Base-by-base conservation (phyloP, 2,797 vertebrate species). In the Ctenochaetus hawaiiensis region DNA sequence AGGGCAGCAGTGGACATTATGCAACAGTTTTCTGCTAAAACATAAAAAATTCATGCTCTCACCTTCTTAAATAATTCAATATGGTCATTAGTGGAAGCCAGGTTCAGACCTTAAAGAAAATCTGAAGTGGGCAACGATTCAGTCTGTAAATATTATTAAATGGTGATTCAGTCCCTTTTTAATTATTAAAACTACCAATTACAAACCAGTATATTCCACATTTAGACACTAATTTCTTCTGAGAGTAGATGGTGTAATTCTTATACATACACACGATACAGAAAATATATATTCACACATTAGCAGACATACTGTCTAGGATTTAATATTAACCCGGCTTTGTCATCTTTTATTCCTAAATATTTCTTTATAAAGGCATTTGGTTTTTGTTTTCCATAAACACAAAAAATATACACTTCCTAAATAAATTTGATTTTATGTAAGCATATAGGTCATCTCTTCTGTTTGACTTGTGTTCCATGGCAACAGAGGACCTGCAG, bases 1-100 rank as follows among this genome's bases (percentile, higher is more conserved):
- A 62, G 34, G 22, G 39, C 48, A 75, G 65, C 41, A 60, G n/a
- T 73, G 58, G 68, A 84, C 45, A 75, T 87, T 70, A 75, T 70
- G 53, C 52, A 87, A 83, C 57, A 64, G 17, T 52, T 63, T 64
- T 78, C n/a, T 43, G 44, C 67, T 57, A 52, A 34, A 52, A 58
- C 72, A 18, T 83, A 4, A 83, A 90, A 88, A 53, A 91, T 75
- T 79, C 1, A 87, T 77, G 45, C 13, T 13, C 41, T 79, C 47
- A 62, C 26, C 60, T 30, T 22, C 30, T 48, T 90, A 63, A 92
- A 92, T 91, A 65, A 92, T 89, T 92, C 12, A 92, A 26, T 77
- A 37, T 34, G 6, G 45, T 60, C 65, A 49, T 3, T 51, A 72
- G 59, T 77, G 62, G 65, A 37, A 16, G 16, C 8, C 8, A 9